Conservation (phyloP, 2,113 vertebrate species). For the Nibea albiflora region DNA sequence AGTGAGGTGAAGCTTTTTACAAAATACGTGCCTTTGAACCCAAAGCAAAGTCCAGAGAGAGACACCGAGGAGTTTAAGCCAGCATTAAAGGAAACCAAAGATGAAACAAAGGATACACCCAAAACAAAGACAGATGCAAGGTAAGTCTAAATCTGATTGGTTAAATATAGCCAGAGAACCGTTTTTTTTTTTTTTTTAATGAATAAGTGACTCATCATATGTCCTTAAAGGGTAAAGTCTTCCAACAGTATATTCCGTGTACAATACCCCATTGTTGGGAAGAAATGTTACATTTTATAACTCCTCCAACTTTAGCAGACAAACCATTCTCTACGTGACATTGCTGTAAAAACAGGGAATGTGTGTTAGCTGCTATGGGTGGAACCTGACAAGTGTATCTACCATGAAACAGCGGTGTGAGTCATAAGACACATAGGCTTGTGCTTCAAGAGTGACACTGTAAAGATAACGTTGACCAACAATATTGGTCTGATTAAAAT, state of each 20-base stretch:
- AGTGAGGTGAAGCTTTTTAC: constrained; percentile 77
- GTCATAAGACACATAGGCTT: constrained; percentile 57
- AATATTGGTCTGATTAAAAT: constrained; percentile 12
- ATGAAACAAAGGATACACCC: constrained; percentile 31
- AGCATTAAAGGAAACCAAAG: constrained; percentile 8
- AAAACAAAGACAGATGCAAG: constrained; percentile 47
- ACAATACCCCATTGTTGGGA: neutral
- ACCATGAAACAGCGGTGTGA: constrained; percentile 30
- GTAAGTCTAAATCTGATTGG: constrained; percentile 53
- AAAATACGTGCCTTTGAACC: constrained; percentile 72
- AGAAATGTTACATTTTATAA: constrained; percentile 2
- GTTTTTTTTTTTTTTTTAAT: constrained; percentile 11
- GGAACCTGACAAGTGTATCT: constrained; percentile 27
- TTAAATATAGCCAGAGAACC: neutral
- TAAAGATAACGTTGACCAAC: neutral
- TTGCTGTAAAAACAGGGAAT: constrained; percentile 19
- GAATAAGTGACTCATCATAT: constrained; percentile 6
- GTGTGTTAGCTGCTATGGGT: constrained; percentile 17
- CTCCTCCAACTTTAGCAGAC: neutral
- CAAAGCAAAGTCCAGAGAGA: neutral
- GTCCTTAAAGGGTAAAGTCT: neutral
- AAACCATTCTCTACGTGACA: constrained; percentile 8
- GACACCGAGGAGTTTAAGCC: constrained; percentile 9
- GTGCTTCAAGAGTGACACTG: neutral
- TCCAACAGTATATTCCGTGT: neutral